Base-by-base conservation (phyloP, 30 jellyfish, hydroid and myxozoan genomes). In the Haliclystus octoradiatus region DNA sequence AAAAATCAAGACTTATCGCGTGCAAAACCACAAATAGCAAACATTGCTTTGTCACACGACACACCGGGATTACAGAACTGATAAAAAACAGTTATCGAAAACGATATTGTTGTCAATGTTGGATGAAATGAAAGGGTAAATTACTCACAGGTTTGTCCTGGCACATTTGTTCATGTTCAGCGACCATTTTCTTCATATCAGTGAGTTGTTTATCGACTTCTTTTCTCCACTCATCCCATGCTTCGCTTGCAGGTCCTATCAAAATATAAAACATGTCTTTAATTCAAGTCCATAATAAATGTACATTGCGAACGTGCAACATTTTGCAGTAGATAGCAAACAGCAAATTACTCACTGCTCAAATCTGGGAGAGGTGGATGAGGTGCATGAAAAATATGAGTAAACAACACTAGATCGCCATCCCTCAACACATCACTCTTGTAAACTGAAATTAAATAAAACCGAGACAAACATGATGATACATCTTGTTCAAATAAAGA, bases 331-430 rank as follows among this genome's bases (percentile, higher is more conserved):
- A 26, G 13, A 57, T 15, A 57, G 23, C 69, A 57, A 23, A 53
- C 2, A 22, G 26, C 27, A 33, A 46, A 14, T 23, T 12, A 53
- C 96, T 79, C 52, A 88, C 95, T 82, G 49, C 92, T 88, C 23
- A 92, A 75, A 14, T 89, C 71, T 34, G 79, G 68, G n/a, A 94
- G 92, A 0, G 97, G 97, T 2, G 97, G 95, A 22, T 85, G 69
- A 19, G 97, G 97, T 3, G 97, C 93, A 62, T 72, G 83, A 68
- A 88, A 88, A 75, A 88, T 81, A 34, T 88, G 97, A 15, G 79
- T 85, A 66, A 88, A 68, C 75, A 82, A 50, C 22, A 88, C 95
- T 23, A 75, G 72, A 65, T 88, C 93, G 53, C 66, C 63, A 22
- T 77, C 79, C 24, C 81, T 27, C 7, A 75, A 49, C 3, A 88